Conservation (phyloP, 1,140 invertebrate species). For the Oryzaephilus surinamensis region DNA sequence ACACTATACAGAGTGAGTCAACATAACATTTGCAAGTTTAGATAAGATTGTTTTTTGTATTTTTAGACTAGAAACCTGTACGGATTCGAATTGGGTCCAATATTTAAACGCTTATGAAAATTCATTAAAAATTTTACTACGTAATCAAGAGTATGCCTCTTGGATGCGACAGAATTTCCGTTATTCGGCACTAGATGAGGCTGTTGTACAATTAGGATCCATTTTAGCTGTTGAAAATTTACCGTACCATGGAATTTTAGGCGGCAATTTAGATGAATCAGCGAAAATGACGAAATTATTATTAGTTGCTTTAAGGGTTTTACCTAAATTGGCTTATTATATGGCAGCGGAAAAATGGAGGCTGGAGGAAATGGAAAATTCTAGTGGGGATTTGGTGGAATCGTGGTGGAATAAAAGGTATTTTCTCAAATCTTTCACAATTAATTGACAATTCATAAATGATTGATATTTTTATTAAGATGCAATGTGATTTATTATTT, state of each 20-base stretch:
- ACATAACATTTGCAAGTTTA: too few relatives aligned
- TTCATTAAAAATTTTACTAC: constrained; percentile 33
- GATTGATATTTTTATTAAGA: neutral
- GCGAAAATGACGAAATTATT: constrained; percentile 36
- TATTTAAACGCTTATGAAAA: constrained; percentile 47
- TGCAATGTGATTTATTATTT: neutral
- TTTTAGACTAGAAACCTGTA: constrained; percentile 46
- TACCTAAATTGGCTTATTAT: constrained; percentile 48
- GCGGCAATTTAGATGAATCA: constrained; percentile 7
- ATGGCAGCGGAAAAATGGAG: constrained; percentile 49
- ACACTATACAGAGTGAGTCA: too few relatives aligned
- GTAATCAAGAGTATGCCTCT: constrained; percentile 18
- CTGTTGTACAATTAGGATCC: constrained; percentile 37
- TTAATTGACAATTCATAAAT: neutral
- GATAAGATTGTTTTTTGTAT: too few relatives aligned
- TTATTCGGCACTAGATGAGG: constrained; percentile 39
- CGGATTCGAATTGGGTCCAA: constrained; percentile 41
- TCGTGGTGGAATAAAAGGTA: constrained; percentile 42
- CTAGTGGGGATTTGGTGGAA: constrained; percentile 29
- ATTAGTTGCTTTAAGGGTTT: constrained; percentile 40
- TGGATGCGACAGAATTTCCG: constrained; percentile 13
- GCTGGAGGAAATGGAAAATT: constrained; percentile 41
- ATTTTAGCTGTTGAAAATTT: constrained; percentile 36
- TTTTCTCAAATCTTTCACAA: constrained; percentile 11
- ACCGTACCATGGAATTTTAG: constrained; percentile 13